Evolutionary conservation across 1,140 invertebrate species (phyloP).

Genomic region (Drosophila suzukii): DNA sequence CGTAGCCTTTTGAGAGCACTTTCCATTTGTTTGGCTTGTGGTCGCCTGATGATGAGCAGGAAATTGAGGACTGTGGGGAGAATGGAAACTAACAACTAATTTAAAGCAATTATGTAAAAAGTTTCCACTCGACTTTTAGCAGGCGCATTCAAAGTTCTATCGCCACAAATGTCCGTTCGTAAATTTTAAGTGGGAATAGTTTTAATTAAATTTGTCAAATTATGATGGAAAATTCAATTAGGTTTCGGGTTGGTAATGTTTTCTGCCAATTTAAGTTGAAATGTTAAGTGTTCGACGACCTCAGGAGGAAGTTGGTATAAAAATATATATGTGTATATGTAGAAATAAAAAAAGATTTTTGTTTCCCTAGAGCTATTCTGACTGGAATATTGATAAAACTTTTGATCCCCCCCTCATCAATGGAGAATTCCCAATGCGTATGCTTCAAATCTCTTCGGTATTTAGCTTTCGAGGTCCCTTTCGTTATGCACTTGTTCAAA

Average conservation of each 20-base stretch:
- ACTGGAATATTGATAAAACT: neutral
- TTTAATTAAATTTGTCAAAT: slow-evolving; percentile 80
- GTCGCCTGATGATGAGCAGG: slow-evolving; percentile 19
- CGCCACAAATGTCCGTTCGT: slow-evolving; percentile 63
- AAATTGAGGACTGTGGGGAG: slow-evolving; percentile 1
- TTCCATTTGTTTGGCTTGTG: slow-evolving; percentile 71
- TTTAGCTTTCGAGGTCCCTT: slow-evolving; percentile 43
- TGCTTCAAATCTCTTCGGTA: slow-evolving; percentile 64
- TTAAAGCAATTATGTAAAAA: slow-evolving; percentile 82
- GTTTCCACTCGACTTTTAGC: slow-evolving; percentile 48
- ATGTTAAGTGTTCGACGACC: slow-evolving; percentile 32
- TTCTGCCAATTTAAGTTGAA: slow-evolving; percentile 41
- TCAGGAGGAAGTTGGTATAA: neutral
- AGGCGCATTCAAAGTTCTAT: slow-evolving; percentile 56
- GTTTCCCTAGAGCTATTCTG: too few species aligned
- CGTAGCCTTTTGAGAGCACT: slow-evolving; percentile 45
- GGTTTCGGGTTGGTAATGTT: slow-evolving; percentile 15
- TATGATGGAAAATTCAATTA: slow-evolving; percentile 67
- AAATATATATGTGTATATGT: too few species aligned
- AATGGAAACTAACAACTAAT: slow-evolving; percentile 75
- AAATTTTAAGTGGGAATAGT: slow-evolving; percentile 69
- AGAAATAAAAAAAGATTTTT: neutral
- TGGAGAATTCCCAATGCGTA: slow-evolving; percentile 46
- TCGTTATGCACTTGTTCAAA: slow-evolving; percentile 62
- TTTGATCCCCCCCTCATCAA: neutral